Base-by-base conservation (phyloP, 2,797 vertebrate genomes). In the Lemur catta region DNA sequence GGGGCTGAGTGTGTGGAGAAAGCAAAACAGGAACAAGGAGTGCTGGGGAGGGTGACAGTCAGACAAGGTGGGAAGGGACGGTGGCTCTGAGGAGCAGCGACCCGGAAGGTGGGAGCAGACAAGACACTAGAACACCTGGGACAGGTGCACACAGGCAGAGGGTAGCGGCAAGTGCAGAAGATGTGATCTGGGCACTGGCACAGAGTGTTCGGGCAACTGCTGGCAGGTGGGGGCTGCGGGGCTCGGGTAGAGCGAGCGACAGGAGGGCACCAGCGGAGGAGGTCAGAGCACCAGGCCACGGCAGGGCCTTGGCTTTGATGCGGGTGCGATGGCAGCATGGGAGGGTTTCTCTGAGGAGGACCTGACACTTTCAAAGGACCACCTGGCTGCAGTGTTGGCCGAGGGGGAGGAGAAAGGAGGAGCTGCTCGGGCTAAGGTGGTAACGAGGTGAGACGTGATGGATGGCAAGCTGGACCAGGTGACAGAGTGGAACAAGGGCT, bases 21-120 rank as follows among this genome's bases (percentile, higher is more conserved):
- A 74, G 59, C 35, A 28, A 84, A 92, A 17, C 0, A 18, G 33
- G 41, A 11, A 59, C 30, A 28, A 80, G 30, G 41, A 57, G 13
- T 43, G n/a, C 15, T 22, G 11, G 76, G 12, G 46, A 2, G 14
- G 6, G 33, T 0, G 0, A 55, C 28, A 18, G 4, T 30, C n/a
- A 20, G 28, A 24, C 1, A 4, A 46, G 35, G 18, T 9, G 0
- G 24, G 59, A 11, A 30, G 59, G 48, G 13, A 67, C 18, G 33
- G 28, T 0, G 0, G 12, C 55, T 79, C 69, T 24, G 13, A 46
- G 4, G 26, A 72, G 26, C 67, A 46, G 30, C 2, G 0, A 13
- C 78, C 35, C 26, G 13, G 48, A 69, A 85, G 7, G 0, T 35
- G 2, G 24, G 18, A 24, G 55, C 12, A 18, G 28, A 38, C 4